A percentile compares a stretch with the other conserved stretches of the same genome.
phyloP scores from a whole-genome alignment of 2,113 vertebrate genomes.

The Catharus fuscescens region DNA sequence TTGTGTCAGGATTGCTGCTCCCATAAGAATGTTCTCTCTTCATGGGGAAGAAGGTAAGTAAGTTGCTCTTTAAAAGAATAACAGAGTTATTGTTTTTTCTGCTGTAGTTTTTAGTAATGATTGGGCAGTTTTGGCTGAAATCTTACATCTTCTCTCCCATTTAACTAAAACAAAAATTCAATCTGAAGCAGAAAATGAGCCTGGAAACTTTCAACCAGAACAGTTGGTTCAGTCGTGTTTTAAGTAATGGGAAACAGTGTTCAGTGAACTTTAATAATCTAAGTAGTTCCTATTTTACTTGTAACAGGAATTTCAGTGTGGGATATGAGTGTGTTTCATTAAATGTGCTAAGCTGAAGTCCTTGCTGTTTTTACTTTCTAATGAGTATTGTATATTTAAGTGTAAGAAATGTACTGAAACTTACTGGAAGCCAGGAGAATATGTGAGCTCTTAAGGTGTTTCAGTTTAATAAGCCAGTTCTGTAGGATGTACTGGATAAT shows the following conservation, averaged over 20 bases:
- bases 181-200: not conserved
- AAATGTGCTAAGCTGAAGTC: not conserved
- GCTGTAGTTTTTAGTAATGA: not conserved
- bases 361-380: not conserved
- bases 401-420: not conserved
- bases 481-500: not conserved
- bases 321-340: not conserved
- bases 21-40: not conserved
- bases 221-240: not conserved
- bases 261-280: not conserved
- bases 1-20: not conserved
- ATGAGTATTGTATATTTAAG: not conserved
- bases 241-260: not conserved
- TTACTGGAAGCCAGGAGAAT: not conserved
- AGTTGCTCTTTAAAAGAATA: not conserved
- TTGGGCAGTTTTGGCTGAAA: not conserved
- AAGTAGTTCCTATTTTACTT: not conserved
- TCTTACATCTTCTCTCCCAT: not conserved
- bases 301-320: not conserved
- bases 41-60: not conserved
- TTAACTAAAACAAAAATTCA: not conserved
- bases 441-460: not conserved
- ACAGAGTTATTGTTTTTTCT: not conserved
- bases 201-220: not conserved
- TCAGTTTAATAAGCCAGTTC: not conserved